Evolutionary conservation across 2,797 vertebrate genomes (phyloP).

Genomic region (Apogon hyalosoma): DNA sequence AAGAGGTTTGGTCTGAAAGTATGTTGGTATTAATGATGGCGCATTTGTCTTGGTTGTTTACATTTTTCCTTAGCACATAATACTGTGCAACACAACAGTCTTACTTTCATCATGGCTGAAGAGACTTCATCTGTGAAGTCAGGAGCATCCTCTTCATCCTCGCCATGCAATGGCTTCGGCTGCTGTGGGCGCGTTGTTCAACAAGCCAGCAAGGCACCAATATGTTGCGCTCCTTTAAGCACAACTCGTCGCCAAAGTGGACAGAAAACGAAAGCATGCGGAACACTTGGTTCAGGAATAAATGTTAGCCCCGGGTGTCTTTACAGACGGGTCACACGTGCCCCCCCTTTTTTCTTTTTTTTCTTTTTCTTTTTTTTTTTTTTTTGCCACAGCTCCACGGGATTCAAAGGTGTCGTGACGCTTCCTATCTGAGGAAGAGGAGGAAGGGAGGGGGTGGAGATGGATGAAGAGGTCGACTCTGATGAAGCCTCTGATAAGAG

Average conservation of each 20-base stretch:
- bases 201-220: slow-evolving; percentile 30
- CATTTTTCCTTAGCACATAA: background rate
- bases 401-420: slow-evolving; percentile 77
- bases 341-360: no score
- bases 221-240: slow-evolving; percentile 54
- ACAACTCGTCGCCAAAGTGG: slow-evolving; percentile 19
- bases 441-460: slow-evolving; percentile 45
- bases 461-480: slow-evolving; percentile 68
- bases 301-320: background rate
- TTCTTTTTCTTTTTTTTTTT: no score
- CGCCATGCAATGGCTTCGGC: slow-evolving; percentile 53
- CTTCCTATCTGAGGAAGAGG: slow-evolving; percentile 48
- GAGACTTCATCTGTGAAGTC: slow-evolving; percentile 44
- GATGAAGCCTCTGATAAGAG: slow-evolving; percentile 53
- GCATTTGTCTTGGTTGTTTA: background rate
- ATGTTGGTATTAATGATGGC: background rate
- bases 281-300: slow-evolving; percentile 1
- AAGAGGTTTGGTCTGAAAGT: background rate
- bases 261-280: slow-evolving; percentile 12
- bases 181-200: slow-evolving; percentile 16
- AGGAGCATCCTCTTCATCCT: slow-evolving; percentile 56
- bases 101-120: background rate
- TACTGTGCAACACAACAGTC: background rate
- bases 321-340: slow-evolving; percentile 53
- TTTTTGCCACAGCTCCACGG: slow-evolving; percentile 23